phyloP scores from a whole-genome alignment of 2,888 invertebrate genomes.

The Helicoverpa assulta region DNA sequence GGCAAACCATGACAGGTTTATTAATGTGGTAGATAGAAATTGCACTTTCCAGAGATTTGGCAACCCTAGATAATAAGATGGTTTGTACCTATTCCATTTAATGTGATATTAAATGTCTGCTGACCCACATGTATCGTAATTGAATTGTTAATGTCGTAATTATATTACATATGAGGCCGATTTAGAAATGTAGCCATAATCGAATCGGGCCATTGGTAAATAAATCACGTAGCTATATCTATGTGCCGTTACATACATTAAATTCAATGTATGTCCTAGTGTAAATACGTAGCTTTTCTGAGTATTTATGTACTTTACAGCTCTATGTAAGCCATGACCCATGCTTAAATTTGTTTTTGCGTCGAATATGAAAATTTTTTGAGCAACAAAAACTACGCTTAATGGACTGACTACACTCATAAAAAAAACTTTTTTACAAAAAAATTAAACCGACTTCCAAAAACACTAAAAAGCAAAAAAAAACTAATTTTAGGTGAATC shows the following conservation, averaged over 20 bases:
- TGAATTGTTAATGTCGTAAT: slow-evolving; percentile 72
- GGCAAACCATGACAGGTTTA: no score
- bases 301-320: not conserved
- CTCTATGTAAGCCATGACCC: no score
- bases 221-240: slow-evolving; percentile 25
- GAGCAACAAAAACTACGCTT: no score
- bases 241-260: slow-evolving; percentile 1
- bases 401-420: no score
- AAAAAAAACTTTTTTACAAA: no score
- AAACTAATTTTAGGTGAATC: no score
- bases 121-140: slow-evolving; percentile 57
- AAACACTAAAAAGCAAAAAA: no score
- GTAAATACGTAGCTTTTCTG: not conserved
- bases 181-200: slow-evolving; percentile 59
- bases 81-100: slow-evolving; percentile 32
- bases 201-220: slow-evolving; percentile 39
- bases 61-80: slow-evolving; percentile 12
- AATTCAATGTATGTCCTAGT: not conserved
- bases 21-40: not conserved
- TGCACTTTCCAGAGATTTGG: not conserved
- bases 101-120: slow-evolving; percentile 37
- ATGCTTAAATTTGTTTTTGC: no score
- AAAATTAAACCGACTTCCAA: no score
- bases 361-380: no score
- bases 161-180: slow-evolving; percentile 65